These are phyloP conservation scores for Callinectes sapidus DNA, from an alignment of 2,888 invertebrate genomes.

Conservation along the genomic window DNA sequence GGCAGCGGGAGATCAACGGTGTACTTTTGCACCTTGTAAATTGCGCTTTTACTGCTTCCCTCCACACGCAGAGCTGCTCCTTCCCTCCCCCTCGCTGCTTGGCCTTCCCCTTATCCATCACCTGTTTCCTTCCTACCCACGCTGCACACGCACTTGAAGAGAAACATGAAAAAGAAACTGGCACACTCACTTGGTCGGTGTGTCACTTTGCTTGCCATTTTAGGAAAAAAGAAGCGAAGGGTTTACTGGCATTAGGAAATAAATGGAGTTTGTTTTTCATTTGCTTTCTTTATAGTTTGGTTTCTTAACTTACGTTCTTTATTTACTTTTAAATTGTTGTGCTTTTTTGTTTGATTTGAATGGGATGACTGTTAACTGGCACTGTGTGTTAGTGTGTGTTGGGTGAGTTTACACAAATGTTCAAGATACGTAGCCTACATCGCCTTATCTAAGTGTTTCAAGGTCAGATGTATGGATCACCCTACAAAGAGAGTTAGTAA, in stretches of 20 bases:
- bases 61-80: constrained; percentile 12
- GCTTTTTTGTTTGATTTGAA: not conserved
- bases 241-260: not conserved
- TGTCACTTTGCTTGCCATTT: not conserved
- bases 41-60: not conserved
- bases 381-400: too few relatives aligned
- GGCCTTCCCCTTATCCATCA: constrained; percentile 18
- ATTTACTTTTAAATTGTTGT: not conserved
- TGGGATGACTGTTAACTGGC: too few relatives aligned
- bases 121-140: not conserved
- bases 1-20: constrained; percentile 42
- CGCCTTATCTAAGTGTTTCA: too few relatives aligned
- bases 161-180: not conserved
- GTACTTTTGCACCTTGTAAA: constrained; percentile 49
- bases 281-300: not conserved
- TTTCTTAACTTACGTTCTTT: not conserved
- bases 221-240: not conserved
- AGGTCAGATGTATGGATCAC: too few relatives aligned
- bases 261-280: not conserved
- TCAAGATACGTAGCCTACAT: too few relatives aligned
- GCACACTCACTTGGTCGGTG: not conserved
- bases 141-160: not conserved
- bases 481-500: too few relatives aligned
- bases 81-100: not conserved
- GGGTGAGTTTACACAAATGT: too few relatives aligned